Base-by-base conservation (phyloP, 1,140 invertebrate species). In the Drosophila sulfurigaster region DNA sequence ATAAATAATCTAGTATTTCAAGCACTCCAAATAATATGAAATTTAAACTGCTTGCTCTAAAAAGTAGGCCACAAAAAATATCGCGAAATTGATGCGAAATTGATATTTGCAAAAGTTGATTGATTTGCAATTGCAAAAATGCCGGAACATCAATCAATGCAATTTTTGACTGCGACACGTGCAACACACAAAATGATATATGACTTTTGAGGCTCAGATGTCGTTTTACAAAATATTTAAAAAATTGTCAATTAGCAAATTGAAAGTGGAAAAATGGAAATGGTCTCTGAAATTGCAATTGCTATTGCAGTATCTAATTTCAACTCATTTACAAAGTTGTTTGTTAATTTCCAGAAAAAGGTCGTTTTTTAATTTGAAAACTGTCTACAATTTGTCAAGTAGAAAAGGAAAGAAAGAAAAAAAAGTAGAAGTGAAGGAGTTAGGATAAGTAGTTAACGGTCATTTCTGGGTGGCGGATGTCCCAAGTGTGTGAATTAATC, bases 401-500 rank as follows among this genome's bases (percentile, higher is more conserved):
- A 58, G 4, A 28, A 54, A 1, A 13, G 8, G 11, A 67, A 10
- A 48, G 11, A 67, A 10, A 48, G 43, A 13, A n/a, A 38, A 30
- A 70, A 8, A 43, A 43, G 11, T 15, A 45, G 13, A 16, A 54
- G 38, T 51, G 67, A 63, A 67, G 57, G 41, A 65, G 48, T 51
- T 72, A 49, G 49, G 58, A 35, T 35, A 51, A 60, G 41, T 74
- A 54, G 57, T 66, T 46, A 88, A 43, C 3, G 38, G 48, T 51
- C 63, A 16, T 7, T 25, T 51, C 8, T 32, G 4, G 1, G 35
- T 5, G 11, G 41, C 35, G 48, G 63, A 13, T 35, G 25, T 45
- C 48, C 49, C 46, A 63, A 59, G 49, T 28, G 65, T 67, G 63
- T 79, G 66, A 85, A 88, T 88, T 88, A 89, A 88, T 88, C 78